These are phyloP conservation scores for Diorhabda elongata DNA, from an alignment of 1,140 invertebrate species.

Conservation along the genomic window DNA sequence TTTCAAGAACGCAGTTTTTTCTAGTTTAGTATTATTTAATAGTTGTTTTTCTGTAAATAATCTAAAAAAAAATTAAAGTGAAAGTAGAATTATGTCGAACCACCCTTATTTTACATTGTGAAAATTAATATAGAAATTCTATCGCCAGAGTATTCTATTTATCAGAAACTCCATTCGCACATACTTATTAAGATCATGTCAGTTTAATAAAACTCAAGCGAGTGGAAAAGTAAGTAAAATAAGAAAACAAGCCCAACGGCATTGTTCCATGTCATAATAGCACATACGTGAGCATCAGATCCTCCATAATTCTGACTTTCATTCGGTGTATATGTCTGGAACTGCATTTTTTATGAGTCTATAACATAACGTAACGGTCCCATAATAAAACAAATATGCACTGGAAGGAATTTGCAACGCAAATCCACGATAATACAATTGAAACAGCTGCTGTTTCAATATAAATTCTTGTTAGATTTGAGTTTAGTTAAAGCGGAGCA, in stretches of 20 bases:
- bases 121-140: too few relatives aligned
- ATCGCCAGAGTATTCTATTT: too few relatives aligned
- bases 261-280: neutral
- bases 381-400: constrained; percentile 6
- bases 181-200: too few relatives aligned
- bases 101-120: too few relatives aligned
- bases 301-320: constrained; percentile 2
- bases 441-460: neutral
- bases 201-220: too few relatives aligned
- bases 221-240: too few relatives aligned
- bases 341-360: neutral
- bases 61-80: too few relatives aligned
- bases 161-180: too few relatives aligned
- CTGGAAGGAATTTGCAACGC: constrained; percentile 6
- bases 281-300: neutral
- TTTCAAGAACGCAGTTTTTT: too few relatives aligned
- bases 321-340: neutral
- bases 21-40: too few relatives aligned
- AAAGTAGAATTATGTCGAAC: too few relatives aligned
- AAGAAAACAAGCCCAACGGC: neutral
- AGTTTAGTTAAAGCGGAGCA: constrained; percentile 2
- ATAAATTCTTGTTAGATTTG: constrained; percentile 4
- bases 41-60: too few relatives aligned
- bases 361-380: constrained; percentile 4
- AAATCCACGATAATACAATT: constrained; percentile 11